These are phyloP conservation scores for Gyps fulvus DNA, from an alignment of 2,113 vertebrate species.

Conservation along the genomic window DNA sequence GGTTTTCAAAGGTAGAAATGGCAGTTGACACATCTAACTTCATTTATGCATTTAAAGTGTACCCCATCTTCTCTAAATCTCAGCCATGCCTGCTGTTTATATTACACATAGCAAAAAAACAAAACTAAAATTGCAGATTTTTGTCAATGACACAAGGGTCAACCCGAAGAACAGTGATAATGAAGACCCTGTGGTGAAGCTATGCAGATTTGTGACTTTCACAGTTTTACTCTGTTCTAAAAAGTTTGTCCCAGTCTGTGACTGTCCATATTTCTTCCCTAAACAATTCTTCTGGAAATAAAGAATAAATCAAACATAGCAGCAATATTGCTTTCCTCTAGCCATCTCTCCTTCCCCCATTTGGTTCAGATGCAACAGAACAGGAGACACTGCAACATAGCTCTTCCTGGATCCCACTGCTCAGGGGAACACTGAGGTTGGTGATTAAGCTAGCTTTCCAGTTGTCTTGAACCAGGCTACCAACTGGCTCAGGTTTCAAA, in stretches of 20 bases:
- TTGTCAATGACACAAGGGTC: background rate
- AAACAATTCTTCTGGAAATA: background rate
- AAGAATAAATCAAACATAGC: background rate
- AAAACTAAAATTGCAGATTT: background rate
- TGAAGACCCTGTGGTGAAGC: background rate
- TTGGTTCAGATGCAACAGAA: background rate
- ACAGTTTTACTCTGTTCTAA: background rate
- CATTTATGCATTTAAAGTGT: background rate
- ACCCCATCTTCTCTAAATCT: background rate
- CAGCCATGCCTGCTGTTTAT: background rate
- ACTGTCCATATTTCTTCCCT: background rate
- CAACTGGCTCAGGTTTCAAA: background rate
- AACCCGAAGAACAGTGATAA: background rate
- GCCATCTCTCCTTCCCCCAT: background rate
- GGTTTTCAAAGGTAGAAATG: background rate
- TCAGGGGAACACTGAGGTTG: background rate
- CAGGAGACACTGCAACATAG: background rate
- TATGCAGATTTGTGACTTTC: background rate
- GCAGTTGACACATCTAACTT: background rate
- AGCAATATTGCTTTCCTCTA: background rate
- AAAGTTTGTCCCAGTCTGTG: background rate
- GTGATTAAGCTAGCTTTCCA: background rate
- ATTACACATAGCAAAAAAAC: rapidly evolving
- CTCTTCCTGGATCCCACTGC: background rate
- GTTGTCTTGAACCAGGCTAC: background rate